These are phyloP conservation scores for Mizuhopecten yessoensis DNA, from an alignment of 1,140 invertebrate species.

Conservation along the genomic window DNA sequence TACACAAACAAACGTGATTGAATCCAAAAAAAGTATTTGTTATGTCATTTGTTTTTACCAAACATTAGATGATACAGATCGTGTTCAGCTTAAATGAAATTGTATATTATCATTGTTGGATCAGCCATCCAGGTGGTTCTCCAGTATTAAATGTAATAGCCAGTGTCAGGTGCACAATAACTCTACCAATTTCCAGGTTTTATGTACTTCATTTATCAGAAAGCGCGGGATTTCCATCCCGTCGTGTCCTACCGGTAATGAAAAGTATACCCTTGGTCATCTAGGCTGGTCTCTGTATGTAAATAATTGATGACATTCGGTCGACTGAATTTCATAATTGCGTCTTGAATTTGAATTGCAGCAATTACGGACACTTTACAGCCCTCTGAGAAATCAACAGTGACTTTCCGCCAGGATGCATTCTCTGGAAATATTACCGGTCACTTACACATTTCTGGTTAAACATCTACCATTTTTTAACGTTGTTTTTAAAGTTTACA, in stretches of 20 bases:
- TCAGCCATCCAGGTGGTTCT: not conserved
- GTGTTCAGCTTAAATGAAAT: too few species aligned
- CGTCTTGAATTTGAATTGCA: not conserved
- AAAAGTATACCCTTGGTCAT: not conserved
- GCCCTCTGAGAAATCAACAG: not conserved
- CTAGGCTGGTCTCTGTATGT: not conserved
- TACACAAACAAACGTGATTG: too few species aligned
- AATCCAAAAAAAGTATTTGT: too few species aligned
- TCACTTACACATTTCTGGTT: too few species aligned
- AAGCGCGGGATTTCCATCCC: too few species aligned
- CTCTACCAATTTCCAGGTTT: not conserved
- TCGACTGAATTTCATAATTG: constrained; percentile 34
- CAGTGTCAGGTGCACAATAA: not conserved
- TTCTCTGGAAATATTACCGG: not conserved
- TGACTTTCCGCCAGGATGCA: not conserved
- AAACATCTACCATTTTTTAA: too few species aligned
- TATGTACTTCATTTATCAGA: too few species aligned
- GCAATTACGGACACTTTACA: not conserved
- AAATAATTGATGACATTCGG: not conserved
- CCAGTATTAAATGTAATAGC: not conserved
- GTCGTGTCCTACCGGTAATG: not conserved
- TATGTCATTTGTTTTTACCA: too few species aligned
- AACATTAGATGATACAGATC: too few species aligned
- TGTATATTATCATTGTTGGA: not conserved
- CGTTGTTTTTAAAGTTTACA: too few species aligned